Percentiles rank a stretch among this genome's conserved stretches.
Conservation (phyloP, 2,888 invertebrate genomes). For the Drosophila hamatofila region DNA sequence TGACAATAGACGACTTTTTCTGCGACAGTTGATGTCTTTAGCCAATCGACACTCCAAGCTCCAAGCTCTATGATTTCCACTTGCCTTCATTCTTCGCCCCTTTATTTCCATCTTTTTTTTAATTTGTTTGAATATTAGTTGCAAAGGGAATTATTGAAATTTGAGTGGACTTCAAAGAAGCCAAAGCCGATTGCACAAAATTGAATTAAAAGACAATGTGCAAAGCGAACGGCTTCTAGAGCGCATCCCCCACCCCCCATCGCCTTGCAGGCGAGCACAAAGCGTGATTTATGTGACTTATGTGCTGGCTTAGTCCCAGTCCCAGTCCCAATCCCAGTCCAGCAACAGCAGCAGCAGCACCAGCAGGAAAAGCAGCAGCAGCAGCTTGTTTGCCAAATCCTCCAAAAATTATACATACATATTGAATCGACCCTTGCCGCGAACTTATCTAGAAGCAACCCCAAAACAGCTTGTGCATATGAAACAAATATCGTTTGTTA, state of each 20-base stretch:
- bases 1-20: constrained; percentile 58
- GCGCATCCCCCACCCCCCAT: constrained; percentile 26
- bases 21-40: constrained; percentile 59
- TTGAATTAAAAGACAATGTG: constrained; percentile 77
- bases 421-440: constrained; percentile 55
- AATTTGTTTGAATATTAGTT: constrained; percentile 69
- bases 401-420: constrained; percentile 64
- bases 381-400: constrained; percentile 69
- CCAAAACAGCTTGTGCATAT: constrained; percentile 43
- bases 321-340: too few species aligned
- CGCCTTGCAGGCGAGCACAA: constrained; percentile 42
- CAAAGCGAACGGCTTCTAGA: constrained; percentile 43
- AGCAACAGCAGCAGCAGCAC: constrained; percentile 25
- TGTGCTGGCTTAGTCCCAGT: constrained; percentile 45
- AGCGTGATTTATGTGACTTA: constrained; percentile 81
- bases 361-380: neutral
- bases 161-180: constrained; percentile 79
- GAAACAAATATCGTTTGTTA: constrained; percentile 35
- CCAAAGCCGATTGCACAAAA: constrained; percentile 66
- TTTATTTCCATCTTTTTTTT: constrained; percentile 35
- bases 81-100: constrained; percentile 3
- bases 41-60: neutral
- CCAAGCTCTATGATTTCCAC: constrained; percentile 7
- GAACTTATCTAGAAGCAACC: constrained; percentile 40
- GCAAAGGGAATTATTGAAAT: constrained; percentile 77